Base-by-base conservation (phyloP, 2,888 invertebrate species). In the Vesta saturnalis region DNA sequence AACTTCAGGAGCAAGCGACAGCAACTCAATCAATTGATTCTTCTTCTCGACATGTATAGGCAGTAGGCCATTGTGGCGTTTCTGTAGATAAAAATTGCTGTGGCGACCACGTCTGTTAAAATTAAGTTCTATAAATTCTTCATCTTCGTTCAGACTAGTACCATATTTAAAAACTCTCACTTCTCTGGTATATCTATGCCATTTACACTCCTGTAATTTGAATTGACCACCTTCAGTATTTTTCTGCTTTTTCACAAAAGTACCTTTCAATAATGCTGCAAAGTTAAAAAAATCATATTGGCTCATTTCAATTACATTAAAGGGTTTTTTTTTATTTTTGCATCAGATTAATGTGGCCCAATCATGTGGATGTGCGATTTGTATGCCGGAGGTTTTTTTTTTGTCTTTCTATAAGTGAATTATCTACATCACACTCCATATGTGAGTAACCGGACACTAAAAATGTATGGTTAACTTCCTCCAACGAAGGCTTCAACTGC, bases 1-100 rank as follows among this genome's bases (percentile, higher is more conserved):
- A 43, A 43, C 43, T 43, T 43, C 43, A 43, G 43, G 23, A 23
- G n/a, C n/a, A n/a, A n/a, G n/a, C n/a, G n/a, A n/a, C n/a, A n/a
- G n/a, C n/a, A n/a, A n/a, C 43, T 43, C 5, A 43, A 43, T 43
- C 43, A 43, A 43, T 8, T 14, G 43, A 43, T 43, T 43, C 43
- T 43, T 43, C 43, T 43, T 43, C 43, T 43, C 3, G 14, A 6
- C 43, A 43, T 3, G 10, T 30, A 30, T 30, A 30, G 30, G 30
- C 30, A 30, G 30, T 30, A 10, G 30, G 10, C 10, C 4, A 30
- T 30, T 30, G 30, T 30, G 10, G 10, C 30, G 30, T 30, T 30
- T n/a, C n/a, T n/a, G n/a, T n/a, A n/a, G n/a, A n/a, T n/a, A n/a
- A n/a, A 10, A 30, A 4, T 6, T 4, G 30, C 5, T 10, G 30